These are phyloP conservation scores for Aphidoletes aphidimyza DNA, from an alignment of 2,888 invertebrate genomes.

Conservation along the genomic window DNA sequence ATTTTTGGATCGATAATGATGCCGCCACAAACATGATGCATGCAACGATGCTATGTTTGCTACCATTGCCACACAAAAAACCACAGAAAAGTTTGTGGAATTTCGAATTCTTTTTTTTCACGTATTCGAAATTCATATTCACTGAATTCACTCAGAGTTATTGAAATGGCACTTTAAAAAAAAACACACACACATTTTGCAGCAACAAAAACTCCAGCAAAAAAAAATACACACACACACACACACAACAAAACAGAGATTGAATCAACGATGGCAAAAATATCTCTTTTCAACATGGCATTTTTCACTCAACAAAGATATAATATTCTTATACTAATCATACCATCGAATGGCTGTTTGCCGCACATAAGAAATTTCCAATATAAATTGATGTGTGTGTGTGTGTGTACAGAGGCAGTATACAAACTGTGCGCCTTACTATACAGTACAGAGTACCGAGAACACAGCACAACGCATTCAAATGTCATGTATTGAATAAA, in stretches of 20 bases:
- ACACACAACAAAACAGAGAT: neutral
- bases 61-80: neutral
- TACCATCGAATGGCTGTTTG: neutral
- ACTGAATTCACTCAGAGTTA: no score
- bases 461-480: neutral
- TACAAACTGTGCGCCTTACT: no score
- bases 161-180: neutral
- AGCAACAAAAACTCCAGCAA: no score
- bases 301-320: slow-evolving; percentile 35
- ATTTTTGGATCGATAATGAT: slow-evolving; percentile 22
- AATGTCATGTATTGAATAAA: slow-evolving; percentile 44
- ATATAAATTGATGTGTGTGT: no score
- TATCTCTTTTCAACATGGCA: neutral
- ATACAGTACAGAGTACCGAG: no score
- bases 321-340: slow-evolving; percentile 14
- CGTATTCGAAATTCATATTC: neutral
- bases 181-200: no score
- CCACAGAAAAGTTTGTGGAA: neutral
- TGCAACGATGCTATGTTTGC: slow-evolving; percentile 26
- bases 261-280: neutral
- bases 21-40: slow-evolving; percentile 19
- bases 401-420: no score
- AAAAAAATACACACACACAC: neutral
- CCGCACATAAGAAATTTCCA: neutral
- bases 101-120: no score